Evolutionary conservation across 2,113 vertebrate genomes (phyloP), one percentile per base, ranked within the genome.

Genomic region (Trogon surrucura): DNA sequence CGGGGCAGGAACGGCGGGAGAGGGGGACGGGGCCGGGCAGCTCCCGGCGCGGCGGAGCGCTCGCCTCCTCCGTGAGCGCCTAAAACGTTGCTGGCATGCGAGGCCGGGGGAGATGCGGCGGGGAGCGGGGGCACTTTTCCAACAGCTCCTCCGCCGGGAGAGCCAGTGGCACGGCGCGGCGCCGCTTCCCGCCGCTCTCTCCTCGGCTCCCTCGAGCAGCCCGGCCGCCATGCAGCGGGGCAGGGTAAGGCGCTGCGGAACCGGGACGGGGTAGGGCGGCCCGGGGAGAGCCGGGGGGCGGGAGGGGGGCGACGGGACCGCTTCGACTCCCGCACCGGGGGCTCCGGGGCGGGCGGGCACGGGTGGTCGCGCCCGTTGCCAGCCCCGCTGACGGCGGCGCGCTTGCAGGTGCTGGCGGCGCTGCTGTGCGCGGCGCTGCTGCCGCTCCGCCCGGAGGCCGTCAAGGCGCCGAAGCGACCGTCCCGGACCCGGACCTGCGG

Each of bases 401-500:
- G 91, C 92, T 94, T 81, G 64, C 95, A 92, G 95, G 92, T 92
- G 95, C 88, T 97, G 92, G 83, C 89, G 58, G 67, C 96, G 92
- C 48, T 95, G 96, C 95, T 96, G 90, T 98, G 98, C 73, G 80
- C 61, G 34, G 69, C 66, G 90, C 79, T 89, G 80, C 96, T 93
- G 50, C 96, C 96, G 79, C 92, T 54, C 50, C 66, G 73, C 34
- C 2, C 87, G 20, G 93, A 93, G 58, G 95, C 96, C 36, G 94
- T 61, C 32, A 97, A 97, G 86, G 78, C 96, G 14, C 82, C 88
- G 86, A 97, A 97, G 48, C 98, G 99, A 72, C 86, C 97, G 48
- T 60, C 94, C 73, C 97, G 98, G 92, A 66, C 93, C 22, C 98
- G 99, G 56, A 93, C 97, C 27, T 99, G 99, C 50, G 97, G 97